Conservation (phyloP, 2,113 vertebrate genomes). For the Pipra filicauda region DNA sequence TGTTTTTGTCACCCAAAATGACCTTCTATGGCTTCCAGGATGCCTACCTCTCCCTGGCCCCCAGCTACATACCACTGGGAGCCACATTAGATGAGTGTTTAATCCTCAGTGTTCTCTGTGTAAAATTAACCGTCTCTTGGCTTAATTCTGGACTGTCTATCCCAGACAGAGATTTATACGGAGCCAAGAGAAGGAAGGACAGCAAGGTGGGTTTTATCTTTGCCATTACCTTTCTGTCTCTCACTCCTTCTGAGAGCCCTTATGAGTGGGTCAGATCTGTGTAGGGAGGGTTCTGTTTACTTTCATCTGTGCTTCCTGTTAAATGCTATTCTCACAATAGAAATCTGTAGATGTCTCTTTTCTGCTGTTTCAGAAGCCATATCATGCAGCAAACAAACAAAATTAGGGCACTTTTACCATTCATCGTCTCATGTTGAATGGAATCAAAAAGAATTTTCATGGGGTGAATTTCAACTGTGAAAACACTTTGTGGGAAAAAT, state of each 20-base stretch:
- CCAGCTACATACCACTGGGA: conserved; percentile 42
- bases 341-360: neutral
- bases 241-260: neutral
- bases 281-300: neutral
- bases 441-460: neutral
- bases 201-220: neutral
- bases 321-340: neutral
- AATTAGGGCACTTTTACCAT: neutral
- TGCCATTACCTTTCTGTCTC: neutral
- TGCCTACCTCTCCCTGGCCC: conserved; percentile 62
- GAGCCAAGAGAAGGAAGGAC: neutral
- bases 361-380: neutral
- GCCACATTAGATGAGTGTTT: conserved; percentile 3
- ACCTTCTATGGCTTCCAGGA: conserved; percentile 61
- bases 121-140: conserved; percentile 31
- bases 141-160: neutral
- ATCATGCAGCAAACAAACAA: neutral
- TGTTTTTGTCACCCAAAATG: conserved; percentile 61
- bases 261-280: neutral
- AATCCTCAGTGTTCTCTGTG: neutral
- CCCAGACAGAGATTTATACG: neutral
- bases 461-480: neutral
- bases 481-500: neutral
- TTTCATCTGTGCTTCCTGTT: neutral
- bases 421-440: neutral